These are phyloP conservation scores for Monochamus alternatus DNA, from an alignment of 2,888 invertebrate genomes.

Conservation along the genomic window DNA sequence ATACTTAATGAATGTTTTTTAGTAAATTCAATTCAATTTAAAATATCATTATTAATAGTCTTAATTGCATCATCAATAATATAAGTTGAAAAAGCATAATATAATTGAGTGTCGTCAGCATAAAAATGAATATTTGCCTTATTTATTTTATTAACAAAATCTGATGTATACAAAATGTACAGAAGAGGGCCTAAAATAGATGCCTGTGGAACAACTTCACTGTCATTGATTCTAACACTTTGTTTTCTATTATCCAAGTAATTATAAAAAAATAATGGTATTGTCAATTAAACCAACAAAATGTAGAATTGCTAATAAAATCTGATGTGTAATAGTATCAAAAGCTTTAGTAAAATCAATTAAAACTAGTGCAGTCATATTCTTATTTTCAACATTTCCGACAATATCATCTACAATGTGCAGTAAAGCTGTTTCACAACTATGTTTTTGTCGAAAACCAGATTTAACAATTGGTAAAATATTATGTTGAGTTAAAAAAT, in stretches of 20 bases:
- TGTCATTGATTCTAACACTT: neutral
- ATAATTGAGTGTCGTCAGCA: neutral
- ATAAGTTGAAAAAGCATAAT: neutral
- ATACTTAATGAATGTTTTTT: neutral
- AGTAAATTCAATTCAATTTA: neutral
- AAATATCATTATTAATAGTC: neutral
- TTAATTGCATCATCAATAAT: neutral
- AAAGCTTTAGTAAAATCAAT: neutral
- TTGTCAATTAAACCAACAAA: neutral
- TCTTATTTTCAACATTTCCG: neutral
- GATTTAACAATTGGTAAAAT: neutral
- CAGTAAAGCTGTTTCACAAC: neutral
- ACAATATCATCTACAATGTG: neutral
- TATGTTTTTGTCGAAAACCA: neutral
- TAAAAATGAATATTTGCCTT: neutral
- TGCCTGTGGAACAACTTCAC: neutral
- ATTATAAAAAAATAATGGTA: neutral
- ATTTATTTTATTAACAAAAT: neutral
- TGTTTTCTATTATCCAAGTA: neutral
- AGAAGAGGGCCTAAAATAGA: neutral
- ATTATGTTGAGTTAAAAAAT: neutral
- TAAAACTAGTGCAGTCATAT: neutral
- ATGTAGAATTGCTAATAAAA: neutral
- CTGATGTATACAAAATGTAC: neutral
- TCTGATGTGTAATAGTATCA: neutral